phyloP scores from a whole-genome alignment of 2,797 vertebrate species.

The Halcyon badia region DNA sequence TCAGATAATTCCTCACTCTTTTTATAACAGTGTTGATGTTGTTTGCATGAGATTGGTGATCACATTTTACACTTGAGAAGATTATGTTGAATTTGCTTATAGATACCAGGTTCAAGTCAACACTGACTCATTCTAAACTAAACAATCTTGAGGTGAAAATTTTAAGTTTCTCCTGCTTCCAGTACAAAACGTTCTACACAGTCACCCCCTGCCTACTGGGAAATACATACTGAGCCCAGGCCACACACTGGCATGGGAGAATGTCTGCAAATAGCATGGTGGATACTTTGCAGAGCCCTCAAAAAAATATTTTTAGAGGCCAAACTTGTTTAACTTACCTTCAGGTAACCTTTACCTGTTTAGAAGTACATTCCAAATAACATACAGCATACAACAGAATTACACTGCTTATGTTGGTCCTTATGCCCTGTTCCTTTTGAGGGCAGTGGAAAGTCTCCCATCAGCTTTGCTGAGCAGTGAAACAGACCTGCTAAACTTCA shows the following conservation, averaged over 20 bases:
- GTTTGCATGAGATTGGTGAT: not conserved
- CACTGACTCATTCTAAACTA: not conserved
- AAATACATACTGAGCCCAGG: fast-evolving
- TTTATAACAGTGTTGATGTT: fast-evolving
- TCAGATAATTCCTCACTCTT: not conserved
- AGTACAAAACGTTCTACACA: not conserved
- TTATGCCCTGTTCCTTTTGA: not conserved
- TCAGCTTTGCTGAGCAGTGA: not conserved
- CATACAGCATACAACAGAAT: not conserved
- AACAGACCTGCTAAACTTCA: not conserved
- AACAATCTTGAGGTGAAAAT: not conserved
- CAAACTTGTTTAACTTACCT: not conserved
- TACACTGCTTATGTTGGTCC: fast-evolving
- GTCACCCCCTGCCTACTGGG: not conserved
- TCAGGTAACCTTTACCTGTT: not conserved
- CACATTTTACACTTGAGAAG: not conserved
- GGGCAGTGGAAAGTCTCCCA: not conserved
- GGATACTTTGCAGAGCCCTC: not conserved
- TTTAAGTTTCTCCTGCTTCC: not conserved
- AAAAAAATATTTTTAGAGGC: not conserved
- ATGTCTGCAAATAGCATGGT: not conserved
- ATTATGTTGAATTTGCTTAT: not conserved
- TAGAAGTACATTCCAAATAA: not conserved
- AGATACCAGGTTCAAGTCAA: not conserved
- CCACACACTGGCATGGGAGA: fast-evolving